Evolutionary conservation across 2,797 vertebrate genomes (phyloP).

Genomic region (Bovichtus variegatus): DNA sequence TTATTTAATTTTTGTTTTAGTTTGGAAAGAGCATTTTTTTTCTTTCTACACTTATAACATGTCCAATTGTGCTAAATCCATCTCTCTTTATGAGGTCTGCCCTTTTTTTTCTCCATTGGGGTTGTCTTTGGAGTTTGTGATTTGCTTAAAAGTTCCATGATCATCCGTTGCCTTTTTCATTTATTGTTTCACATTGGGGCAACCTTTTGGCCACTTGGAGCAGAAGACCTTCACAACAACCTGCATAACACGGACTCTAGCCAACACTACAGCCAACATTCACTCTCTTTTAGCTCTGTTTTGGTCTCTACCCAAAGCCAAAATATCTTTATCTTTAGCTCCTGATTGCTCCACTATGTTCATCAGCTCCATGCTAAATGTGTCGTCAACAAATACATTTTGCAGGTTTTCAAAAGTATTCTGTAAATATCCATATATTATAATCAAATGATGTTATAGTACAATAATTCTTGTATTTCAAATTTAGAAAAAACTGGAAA

Average conservation of each 20-base stretch:
- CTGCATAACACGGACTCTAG: neutral
- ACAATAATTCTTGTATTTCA: neutral
- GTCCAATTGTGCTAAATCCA: neutral
- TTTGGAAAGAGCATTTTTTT: conserved; percentile 14
- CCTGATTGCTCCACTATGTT: neutral
- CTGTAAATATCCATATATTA: neutral
- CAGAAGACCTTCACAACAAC: neutral
- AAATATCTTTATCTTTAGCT: neutral
- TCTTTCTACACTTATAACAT: neutral
- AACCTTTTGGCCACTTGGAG: neutral
- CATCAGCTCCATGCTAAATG: neutral
- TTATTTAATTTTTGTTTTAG: conserved; percentile 46
- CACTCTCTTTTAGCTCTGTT: neutral
- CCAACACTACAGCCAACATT: neutral
- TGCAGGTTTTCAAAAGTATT: neutral
- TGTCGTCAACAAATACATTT: neutral
- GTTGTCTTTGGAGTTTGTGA: neutral
- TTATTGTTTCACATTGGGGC: neutral
- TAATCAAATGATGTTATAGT: neutral
- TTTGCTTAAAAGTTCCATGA: neutral
- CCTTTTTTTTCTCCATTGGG: neutral
- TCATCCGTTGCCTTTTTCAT: neutral
- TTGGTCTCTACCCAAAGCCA: conserved; percentile 1
- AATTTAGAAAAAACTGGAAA: neutral
- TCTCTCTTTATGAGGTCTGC: neutral